Evolutionary conservation across 2,113 vertebrate species (phyloP), one percentile per base, ranked within the genome.

Genomic region (Dicerorhinus sumatrensis): DNA sequence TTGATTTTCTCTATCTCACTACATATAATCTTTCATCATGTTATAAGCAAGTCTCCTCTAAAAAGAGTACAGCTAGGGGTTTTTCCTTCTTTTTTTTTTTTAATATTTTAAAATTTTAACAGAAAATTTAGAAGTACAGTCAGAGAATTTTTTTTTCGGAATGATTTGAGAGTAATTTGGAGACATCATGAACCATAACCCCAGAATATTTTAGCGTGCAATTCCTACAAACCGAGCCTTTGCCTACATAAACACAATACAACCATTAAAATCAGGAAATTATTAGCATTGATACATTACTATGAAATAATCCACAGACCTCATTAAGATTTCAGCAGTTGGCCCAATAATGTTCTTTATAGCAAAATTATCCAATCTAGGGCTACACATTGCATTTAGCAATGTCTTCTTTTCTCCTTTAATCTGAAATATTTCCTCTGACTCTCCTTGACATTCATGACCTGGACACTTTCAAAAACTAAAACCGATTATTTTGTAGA

Each of bases 131-230:
- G 6, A 69, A 72, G 20, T 60, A 87, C 16, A 33, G 23, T 70
- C 39, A 70, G 63, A 83, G 36, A 69, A 89, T 54, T 25, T 80
- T 75, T 89, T 67, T 90, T 94, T 48, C 65, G 84, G 25, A 94
- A 75, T 81, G 14, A 91, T 73, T 81, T 80, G 58, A 86, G 21
- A 73, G 39, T 72, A 51, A 86, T 23, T 54, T 94, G 27, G 58
- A 67, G 16, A 91, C 31, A 90, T 58, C 27, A 11, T 58, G 25
- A 36, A 20, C 31, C 8, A 51, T 75, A 25, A 54, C 29, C 20
- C 25, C 23, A 13, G 39, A 94, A 94, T 87, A 75, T 1, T 87
- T 82, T 48, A 81, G 51, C 8, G 7, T 91, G 39, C 6, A 51
- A 51, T 31, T 75, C 39, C 62, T 62, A 56, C 54, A 36, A 91